Evolutionary conservation across 2,113 vertebrate genomes (phyloP).

Genomic region (Corythoichthys haematopterus): DNA sequence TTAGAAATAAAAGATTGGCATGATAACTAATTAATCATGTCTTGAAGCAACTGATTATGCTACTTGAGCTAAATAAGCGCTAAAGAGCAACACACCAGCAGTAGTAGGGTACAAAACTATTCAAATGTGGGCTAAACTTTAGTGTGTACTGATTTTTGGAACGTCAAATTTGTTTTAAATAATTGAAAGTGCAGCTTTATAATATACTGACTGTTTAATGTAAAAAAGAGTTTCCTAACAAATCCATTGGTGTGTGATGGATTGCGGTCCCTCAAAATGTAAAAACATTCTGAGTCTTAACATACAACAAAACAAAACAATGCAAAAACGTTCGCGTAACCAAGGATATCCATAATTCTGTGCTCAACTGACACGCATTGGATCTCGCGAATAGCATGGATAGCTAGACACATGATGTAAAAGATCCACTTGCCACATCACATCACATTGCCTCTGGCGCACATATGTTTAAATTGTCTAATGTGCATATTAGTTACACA

Average conservation of each 20-base stretch:
- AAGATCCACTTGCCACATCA: background rate
- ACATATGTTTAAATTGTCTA: background rate
- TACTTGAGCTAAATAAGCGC: background rate
- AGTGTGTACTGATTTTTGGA: no score
- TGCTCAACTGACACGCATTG: background rate
- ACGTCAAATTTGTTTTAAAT: no score
- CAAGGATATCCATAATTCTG: background rate
- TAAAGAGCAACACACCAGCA: no score
- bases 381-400: background rate
- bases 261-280: no score
- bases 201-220: no score
- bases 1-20: background rate
- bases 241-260: no score
- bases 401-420: background rate
- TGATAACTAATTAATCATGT: background rate
- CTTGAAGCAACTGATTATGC: background rate
- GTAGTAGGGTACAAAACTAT: no score
- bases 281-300: no score
- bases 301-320: no score
- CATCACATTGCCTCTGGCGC: background rate
- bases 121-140: background rate
- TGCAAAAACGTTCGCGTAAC: no score
- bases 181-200: no score
- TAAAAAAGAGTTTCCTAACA: no score
- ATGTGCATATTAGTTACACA: background rate